Base-by-base conservation (phyloP, 2,888 invertebrate genomes). In the Marronus borbonicus region DNA sequence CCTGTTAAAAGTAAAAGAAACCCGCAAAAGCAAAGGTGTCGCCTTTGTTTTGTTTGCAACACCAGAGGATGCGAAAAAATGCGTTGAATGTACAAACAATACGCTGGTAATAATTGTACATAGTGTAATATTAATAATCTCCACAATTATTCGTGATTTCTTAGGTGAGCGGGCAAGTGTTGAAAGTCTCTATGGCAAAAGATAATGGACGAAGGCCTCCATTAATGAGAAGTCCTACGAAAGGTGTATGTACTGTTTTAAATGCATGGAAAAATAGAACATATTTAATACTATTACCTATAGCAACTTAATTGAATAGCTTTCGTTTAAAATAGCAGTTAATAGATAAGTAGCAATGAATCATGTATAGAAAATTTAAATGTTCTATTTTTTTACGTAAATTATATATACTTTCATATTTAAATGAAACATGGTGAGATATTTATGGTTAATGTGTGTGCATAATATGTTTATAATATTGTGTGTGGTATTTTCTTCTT, bases 21-120 rank as follows among this genome's bases (percentile, higher is more conserved):
- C 90, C 1, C 88, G 94, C 70, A 90, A 89, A 85, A 94, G 94
- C 83, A 93, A 92, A 88, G 94, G 95, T 12, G 92, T 94, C 1
- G 94, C 94, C 0, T 95, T 95, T 86, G 90, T 94, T 20, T 87
- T 94, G 66, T 95, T 92, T 86, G 84, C 93, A 64, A 90, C 90
- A 39, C 86, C 88, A 66, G 92, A 93, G 82, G 92, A 92, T 83
- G 94, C 94, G 2, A 83, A 87, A 50, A 88, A 87, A 78, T 94
- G 94, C 85, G 91, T 92, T 0, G 87, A 89, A 80, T 90, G 89
- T 74, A 86, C 93, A 0, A 90, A 94, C 85, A 89, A 91, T 49
- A 91, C 90, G 80, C 88, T 92, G 89, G 93, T 92, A 86, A 58
- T 58, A 14, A 10, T 24, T 58, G 14, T 69, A 20, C 20, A 39